These are phyloP conservation scores for Pseudococcus longispinus DNA, from an alignment of 2,888 invertebrate species.

Conservation along the genomic window DNA sequence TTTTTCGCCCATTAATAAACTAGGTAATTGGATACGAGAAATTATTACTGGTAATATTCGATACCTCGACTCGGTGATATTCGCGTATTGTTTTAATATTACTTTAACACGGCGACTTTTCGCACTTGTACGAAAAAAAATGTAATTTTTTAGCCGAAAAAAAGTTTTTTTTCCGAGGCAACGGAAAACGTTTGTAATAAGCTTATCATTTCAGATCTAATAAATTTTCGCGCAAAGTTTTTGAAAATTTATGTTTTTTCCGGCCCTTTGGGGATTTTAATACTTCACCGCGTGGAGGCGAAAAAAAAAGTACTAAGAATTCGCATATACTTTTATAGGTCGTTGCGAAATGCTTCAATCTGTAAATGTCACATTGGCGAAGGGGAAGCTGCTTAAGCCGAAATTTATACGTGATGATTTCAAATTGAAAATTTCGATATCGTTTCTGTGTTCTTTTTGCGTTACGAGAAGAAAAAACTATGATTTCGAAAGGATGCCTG, in stretches of 20 bases:
- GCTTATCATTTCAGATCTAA: slow-evolving; percentile 40
- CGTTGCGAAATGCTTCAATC: slow-evolving; percentile 24
- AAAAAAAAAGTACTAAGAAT: slow-evolving; percentile 32
- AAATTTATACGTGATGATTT: slow-evolving; percentile 36
- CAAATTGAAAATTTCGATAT: slow-evolving; percentile 19
- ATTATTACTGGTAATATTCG: not conserved
- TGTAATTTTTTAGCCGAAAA: slow-evolving; percentile 38
- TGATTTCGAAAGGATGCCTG: not conserved
- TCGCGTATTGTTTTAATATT: slow-evolving; percentile 6
- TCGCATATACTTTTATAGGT: slow-evolving; percentile 32
- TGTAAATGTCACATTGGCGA: slow-evolving; percentile 20
- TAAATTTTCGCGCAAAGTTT: slow-evolving; percentile 32
- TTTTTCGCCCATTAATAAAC: not conserved
- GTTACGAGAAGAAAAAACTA: not conserved
- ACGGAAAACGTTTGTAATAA: slow-evolving; percentile 40
- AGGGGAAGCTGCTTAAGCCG: not conserved
- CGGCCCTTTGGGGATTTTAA: slow-evolving; percentile 35
- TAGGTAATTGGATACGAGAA: not conserved
- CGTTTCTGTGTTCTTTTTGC: not conserved
- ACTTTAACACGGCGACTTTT: not conserved
- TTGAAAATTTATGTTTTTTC: slow-evolving; percentile 34
- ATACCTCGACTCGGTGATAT: not conserved
- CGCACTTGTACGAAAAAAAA: not conserved
- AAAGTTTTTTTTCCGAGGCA: not conserved
- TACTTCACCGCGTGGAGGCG: not conserved